Conservation (phyloP, 2,113 vertebrate genomes). For the Ceuthmochares aereus region DNA sequence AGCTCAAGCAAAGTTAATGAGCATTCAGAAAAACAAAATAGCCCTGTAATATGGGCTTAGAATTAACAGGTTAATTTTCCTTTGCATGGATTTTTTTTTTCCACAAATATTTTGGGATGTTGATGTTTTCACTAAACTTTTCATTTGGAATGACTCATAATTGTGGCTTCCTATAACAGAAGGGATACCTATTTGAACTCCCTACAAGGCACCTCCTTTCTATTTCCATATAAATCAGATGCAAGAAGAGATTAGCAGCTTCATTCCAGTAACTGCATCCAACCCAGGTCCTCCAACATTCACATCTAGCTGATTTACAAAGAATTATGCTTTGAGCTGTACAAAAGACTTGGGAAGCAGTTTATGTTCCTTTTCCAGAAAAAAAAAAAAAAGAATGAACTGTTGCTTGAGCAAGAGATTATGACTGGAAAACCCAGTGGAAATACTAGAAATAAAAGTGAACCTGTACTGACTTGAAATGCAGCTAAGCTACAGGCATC, state of each 20-base stretch:
- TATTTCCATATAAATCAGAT: constrained; percentile 46
- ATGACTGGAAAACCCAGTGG: not conserved
- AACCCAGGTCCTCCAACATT: not conserved
- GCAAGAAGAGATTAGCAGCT: constrained; percentile 61
- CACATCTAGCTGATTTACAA: not conserved
- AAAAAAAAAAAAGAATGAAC: not conserved
- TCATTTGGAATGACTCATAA: constrained; percentile 55
- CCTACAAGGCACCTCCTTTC: constrained; percentile 45
- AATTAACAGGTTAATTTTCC: constrained; percentile 13
- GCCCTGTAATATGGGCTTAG: not conserved
- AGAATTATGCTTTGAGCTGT: not conserved
- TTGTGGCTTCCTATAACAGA: constrained; percentile 42
- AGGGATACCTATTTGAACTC: constrained; percentile 61
- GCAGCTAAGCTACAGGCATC: not conserved
- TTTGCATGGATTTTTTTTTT: not conserved
- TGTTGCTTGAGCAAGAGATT: not conserved
- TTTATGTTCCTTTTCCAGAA: not conserved
- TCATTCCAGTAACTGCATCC: constrained; percentile 37
- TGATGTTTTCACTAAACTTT: constrained; percentile 27
- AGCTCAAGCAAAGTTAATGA: not conserved
- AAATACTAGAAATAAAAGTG: constrained; percentile 56
- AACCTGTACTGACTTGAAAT: not conserved
- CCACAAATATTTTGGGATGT: not conserved
- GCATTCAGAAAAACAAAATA: not conserved
- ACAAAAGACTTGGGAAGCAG: not conserved